Evolutionary conservation across 2,888 invertebrate genomes (phyloP), one percentile per base, ranked within the genome.

Genomic region (Melangyna quadrimaculata): DNA sequence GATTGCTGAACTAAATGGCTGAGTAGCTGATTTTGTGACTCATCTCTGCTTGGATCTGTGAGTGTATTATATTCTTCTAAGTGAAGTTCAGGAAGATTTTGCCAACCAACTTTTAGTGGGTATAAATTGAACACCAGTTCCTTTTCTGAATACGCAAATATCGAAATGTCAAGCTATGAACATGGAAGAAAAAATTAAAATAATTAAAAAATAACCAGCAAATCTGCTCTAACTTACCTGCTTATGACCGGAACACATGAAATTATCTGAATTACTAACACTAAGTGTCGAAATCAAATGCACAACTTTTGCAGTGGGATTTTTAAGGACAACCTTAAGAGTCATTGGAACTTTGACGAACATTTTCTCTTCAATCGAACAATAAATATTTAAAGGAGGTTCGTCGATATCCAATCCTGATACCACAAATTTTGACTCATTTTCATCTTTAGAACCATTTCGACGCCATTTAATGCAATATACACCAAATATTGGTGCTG

Each of bases 241-340:
- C 93, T 97, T 98, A 90, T 98, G 97, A 2, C 98, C 98, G 81
- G 98, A 95, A 93, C 97, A 98, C 96, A 98, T 98, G 91, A 98
- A 98, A 48, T 96, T 96, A 91, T 98, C 98, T 35, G 91, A 88
- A 75, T 90, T 92, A 87, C 90, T 92, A 37, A 92, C 91, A 69
- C 90, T 91, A 12, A 92, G 87, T 12, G 89, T 89, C 24, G 92
- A 90, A 78, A 90, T 90, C 48, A 92, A 89, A 88, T 92, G 91
- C 9, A 92, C 86, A n/a, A 92, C 91, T 87, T 91, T 91, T 29
- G 89, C 87, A 19, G 91, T 90, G 45, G 92, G 91, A 89, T 92
- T 92, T 77, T 90, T 92, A 0, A 92, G 88, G 29, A 91, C 89
- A 84, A 92, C 91, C 87, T 91, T 91, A 7, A 92, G 89, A 3